Base-by-base conservation (phyloP, 2,888 invertebrate genomes). In the Clepsis dumicolana region DNA sequence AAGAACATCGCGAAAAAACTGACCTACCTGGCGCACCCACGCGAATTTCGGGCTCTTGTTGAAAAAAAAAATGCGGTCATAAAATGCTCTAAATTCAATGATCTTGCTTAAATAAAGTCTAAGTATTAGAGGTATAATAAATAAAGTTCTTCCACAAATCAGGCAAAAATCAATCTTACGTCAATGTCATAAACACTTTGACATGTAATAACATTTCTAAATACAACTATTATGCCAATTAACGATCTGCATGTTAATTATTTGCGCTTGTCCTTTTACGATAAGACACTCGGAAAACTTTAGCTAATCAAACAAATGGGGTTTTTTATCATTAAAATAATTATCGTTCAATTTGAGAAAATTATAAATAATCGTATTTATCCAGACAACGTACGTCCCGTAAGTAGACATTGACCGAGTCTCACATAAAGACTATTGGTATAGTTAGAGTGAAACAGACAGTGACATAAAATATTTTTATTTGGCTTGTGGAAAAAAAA, bases 171-270 rank as follows among this genome's bases (percentile, higher is more conserved):
- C n/a, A n/a, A n/a, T n/a, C n/a, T n/a, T n/a, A n/a, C n/a, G n/a
- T n/a, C n/a, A n/a, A n/a, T n/a, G n/a, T n/a, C n/a, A n/a, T n/a
- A n/a, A n/a, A n/a, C n/a, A n/a, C n/a, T n/a, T n/a, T n/a, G n/a
- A n/a, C n/a, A n/a, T n/a, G n/a, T n/a, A n/a, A n/a, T n/a, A n/a
- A n/a, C n/a, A n/a, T n/a, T n/a, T n/a, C n/a, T n/a, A n/a, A n/a
- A n/a, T n/a, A n/a, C n/a, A n/a, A n/a, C n/a, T n/a, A n/a, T n/a
- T 80, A 80, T 73, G 86, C 88, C 82, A 89, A 90, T 16, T 88
- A 90, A 89, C 88, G 83, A 83, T 73, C 73, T 71, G 61, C 64
- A 72, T 71, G 64, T 71, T 83, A 84, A 85, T 86, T 85, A 82
- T 84, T 82, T 78, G 79, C 75, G 77, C 80, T 77, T 82, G 76